A percentile compares a stretch with the other conserved stretches of the same genome.
Evolutionary conservation across 37 sponge, comb jelly and placozoan genomes (phyloP).

Genomic region (Petrosia ficiformis): DNA sequence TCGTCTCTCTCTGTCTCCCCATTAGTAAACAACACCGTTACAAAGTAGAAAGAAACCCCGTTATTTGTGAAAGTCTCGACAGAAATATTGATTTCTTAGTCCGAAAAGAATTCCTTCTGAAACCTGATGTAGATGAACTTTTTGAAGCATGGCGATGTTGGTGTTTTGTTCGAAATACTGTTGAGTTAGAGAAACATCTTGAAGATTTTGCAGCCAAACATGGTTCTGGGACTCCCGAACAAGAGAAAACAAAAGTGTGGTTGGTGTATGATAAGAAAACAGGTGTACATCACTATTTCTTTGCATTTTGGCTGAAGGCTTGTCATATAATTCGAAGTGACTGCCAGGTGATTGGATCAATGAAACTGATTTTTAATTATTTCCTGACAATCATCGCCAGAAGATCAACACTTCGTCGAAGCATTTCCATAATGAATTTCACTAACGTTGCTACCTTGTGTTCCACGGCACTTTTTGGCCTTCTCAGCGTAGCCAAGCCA

Average conservation of each 20-base stretch:
- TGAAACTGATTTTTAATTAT: constrained; percentile 20
- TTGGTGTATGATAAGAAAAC: constrained; percentile 23
- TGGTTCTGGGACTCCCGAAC: not conserved
- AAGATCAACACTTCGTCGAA: not conserved
- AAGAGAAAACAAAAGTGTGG: constrained; percentile 1
- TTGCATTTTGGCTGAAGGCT: constrained; percentile 39
- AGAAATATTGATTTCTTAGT: too few relatives aligned
- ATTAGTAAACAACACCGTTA: not conserved
- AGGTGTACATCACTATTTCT: constrained; percentile 16
- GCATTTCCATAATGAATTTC: constrained; percentile 21
- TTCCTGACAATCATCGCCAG: constrained; percentile 29
- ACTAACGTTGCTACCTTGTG: constrained; percentile 30
- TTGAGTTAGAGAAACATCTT: not conserved
- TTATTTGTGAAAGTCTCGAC: not conserved
- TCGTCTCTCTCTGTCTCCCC: not conserved
- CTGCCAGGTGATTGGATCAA: not conserved
- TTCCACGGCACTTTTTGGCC: constrained; percentile 27
- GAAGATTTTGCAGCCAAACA: not conserved
- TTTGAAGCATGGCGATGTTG: not conserved
- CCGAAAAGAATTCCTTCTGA: not conserved
- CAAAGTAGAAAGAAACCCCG: not conserved
- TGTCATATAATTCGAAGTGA: constrained; percentile 25
- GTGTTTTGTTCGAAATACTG: not conserved
- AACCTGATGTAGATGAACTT: not conserved
- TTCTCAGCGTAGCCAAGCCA: constrained; percentile 16